These are phyloP conservation scores for Coreius guichenoti DNA, from an alignment of 2,797 vertebrate species.

Conservation along the genomic window DNA sequence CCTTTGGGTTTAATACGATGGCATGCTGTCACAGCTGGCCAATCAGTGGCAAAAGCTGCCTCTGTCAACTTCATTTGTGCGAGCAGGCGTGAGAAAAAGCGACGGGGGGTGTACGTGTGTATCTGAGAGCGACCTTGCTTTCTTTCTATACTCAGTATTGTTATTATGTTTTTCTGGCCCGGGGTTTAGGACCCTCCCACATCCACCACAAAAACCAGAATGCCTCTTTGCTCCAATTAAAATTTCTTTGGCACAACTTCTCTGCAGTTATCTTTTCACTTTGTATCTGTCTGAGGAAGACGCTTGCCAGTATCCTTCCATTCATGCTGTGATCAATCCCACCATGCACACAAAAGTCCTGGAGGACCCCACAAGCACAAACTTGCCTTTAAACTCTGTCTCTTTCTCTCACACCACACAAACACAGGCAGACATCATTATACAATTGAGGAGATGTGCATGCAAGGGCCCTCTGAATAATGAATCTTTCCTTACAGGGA, in stretches of 20 bases:
- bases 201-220: conserved; percentile 43
- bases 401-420: conserved; percentile 32
- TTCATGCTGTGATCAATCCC: conserved; percentile 55
- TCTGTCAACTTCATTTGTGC: conserved; percentile 46
- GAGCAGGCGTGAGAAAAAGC: conserved; percentile 44
- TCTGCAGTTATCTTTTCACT: conserved; percentile 59
- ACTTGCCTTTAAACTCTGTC: conserved; percentile 13
- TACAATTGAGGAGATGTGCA: conserved; percentile 33
- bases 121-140: conserved; percentile 27
- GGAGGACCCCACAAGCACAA: conserved; percentile 55
- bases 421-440: conserved; percentile 34
- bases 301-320: conserved; percentile 56
- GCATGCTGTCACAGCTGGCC: conserved; percentile 41
- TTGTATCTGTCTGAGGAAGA: conserved; percentile 51
- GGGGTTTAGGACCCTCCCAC: conserved; percentile 44
- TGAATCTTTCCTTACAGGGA: conserved; percentile 23
- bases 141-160: conserved; percentile 36
- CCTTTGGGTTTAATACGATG: conserved; percentile 23
- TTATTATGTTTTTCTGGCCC: conserved; percentile 43
- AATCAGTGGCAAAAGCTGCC: conserved; percentile 48
- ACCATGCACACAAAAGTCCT: conserved; percentile 50
- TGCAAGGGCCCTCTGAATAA: conserved; percentile 31
- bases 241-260: conserved; percentile 59
- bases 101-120: neutral
- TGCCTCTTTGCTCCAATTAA: conserved; percentile 63